Conservation (phyloP, 2,888 invertebrate species). For the Endomychus coccineus region DNA sequence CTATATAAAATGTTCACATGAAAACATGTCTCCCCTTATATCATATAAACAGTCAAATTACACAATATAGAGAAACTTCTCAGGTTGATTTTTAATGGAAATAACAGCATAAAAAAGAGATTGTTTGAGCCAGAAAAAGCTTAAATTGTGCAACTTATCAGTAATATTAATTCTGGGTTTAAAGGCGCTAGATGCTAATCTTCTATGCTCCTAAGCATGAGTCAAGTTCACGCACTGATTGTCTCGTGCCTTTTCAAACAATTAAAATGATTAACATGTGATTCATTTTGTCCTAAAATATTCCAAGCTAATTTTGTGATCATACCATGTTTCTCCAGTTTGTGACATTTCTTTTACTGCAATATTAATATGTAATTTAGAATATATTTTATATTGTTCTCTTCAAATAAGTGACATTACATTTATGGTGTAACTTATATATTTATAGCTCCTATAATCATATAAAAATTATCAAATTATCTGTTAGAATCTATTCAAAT, state of each 20-base stretch:
- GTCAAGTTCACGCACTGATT: conserved; percentile 41
- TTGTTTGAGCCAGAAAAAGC: conserved; percentile 3
- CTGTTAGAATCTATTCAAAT: too few species aligned
- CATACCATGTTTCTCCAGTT: too few species aligned
- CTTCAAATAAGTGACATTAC: too few species aligned
- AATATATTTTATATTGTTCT: too few species aligned
- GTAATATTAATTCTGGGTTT: conserved; percentile 3
- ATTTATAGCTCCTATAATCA: too few species aligned
- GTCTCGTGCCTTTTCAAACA: conserved; percentile 37
- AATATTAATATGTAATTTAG: too few species aligned
- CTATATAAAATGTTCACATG: conserved; percentile 38
- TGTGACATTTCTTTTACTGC: too few species aligned
- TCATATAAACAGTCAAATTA: conserved; percentile 27
- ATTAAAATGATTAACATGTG: conserved; percentile 26
- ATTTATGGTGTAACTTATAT: too few species aligned
- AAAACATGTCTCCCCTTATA: conserved; percentile 23
- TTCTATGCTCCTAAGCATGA: conserved; percentile 34
- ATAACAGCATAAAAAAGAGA: too few species aligned
- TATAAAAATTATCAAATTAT: too few species aligned
- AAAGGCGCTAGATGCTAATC: conserved; percentile 23
- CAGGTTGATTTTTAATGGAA: too few species aligned
- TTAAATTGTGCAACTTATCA: too few species aligned
- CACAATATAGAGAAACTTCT: conserved; percentile 22
- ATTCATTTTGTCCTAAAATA: neutral
- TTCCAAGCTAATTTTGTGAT: neutral